phyloP scores from a whole-genome alignment of 2,113 vertebrate genomes.

The Ptychochromis oligacanthus region DNA sequence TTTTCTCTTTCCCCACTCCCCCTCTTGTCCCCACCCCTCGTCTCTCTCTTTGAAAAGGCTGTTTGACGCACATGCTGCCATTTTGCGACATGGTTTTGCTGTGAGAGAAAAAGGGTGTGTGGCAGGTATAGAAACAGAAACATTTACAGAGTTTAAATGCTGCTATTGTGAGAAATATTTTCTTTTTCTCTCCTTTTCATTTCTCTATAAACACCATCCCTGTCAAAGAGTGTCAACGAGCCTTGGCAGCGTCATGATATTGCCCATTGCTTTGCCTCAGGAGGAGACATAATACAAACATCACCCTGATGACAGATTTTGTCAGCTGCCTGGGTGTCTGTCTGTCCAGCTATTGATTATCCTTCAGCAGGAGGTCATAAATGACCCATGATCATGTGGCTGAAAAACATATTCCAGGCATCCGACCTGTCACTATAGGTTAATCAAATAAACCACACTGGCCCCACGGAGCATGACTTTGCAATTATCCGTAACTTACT shows the following conservation, averaged over 20 bases:
- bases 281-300: conserved; percentile 72
- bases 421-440: conserved; percentile 59
- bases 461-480: conserved; percentile 48
- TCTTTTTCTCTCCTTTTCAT: not conserved
- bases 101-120: not conserved
- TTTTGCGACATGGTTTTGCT: conserved; percentile 36
- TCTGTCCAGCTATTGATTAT: conserved; percentile 51
- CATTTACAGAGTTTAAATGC: not conserved
- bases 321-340: conserved; percentile 35
- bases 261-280: conserved; percentile 20
- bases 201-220: conserved; percentile 14
- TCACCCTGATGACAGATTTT: conserved; percentile 34
- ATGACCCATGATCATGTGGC: conserved; percentile 52
- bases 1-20: not conserved
- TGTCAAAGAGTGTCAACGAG: not conserved
- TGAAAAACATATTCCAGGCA: conserved; percentile 53
- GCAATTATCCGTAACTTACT: conserved; percentile 60
- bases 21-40: not conserved
- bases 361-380: conserved; percentile 50
- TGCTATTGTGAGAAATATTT: not conserved
- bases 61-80: conserved; percentile 57
- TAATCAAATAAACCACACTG: conserved; percentile 63
- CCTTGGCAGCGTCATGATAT: conserved; percentile 8
- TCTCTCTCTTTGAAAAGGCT: conserved; percentile 14
- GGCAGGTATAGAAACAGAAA: conserved; percentile 18